phyloP scores from a whole-genome alignment of 2,797 vertebrate genomes.

The Sciaenops ocellatus region DNA sequence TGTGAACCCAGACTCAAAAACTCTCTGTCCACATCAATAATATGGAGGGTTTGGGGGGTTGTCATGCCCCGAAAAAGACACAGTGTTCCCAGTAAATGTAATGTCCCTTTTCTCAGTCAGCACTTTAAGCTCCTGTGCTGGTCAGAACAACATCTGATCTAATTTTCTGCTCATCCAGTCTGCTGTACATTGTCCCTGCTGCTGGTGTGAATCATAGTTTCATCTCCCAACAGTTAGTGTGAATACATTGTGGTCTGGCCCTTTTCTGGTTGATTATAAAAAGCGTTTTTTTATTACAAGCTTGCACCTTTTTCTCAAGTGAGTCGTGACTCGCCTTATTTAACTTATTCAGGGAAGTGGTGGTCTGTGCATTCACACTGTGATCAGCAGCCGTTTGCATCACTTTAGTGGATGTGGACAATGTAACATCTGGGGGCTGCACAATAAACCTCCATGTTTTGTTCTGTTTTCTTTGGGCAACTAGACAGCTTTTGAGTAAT shows the following conservation, averaged over 20 bases:
- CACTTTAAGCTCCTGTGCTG: constrained; percentile 27
- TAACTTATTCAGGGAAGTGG: not conserved
- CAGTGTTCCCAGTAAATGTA: constrained; percentile 44
- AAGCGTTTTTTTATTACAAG: constrained; percentile 11
- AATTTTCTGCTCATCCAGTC: constrained; percentile 23
- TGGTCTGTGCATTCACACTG: accelerated
- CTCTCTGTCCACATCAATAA: constrained; percentile 18
- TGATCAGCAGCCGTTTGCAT: not conserved
- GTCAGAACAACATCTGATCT: constrained; percentile 40
- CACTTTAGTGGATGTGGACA: not conserved
- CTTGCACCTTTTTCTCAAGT: not conserved
- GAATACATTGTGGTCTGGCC: constrained; percentile 29
- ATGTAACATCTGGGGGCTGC: not conserved
- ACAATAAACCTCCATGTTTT: not conserved
- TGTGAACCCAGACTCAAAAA: constrained; percentile 12
- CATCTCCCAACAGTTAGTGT: constrained; percentile 33
- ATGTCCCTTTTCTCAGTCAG: constrained; percentile 17
- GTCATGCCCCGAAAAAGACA: constrained; percentile 39
- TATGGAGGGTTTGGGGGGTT: constrained; percentile 5
- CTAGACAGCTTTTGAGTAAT: constrained; percentile 7
- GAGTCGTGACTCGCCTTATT: constrained; percentile 25
- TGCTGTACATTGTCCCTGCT: constrained; percentile 1
- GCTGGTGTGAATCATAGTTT: constrained; percentile 35
- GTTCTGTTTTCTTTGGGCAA: not conserved
- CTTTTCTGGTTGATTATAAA: constrained; percentile 13